Evolutionary conservation across 1,140 invertebrate species (phyloP), one percentile per base, ranked within the genome.

Genomic region (Cotesia vestalis): DNA sequence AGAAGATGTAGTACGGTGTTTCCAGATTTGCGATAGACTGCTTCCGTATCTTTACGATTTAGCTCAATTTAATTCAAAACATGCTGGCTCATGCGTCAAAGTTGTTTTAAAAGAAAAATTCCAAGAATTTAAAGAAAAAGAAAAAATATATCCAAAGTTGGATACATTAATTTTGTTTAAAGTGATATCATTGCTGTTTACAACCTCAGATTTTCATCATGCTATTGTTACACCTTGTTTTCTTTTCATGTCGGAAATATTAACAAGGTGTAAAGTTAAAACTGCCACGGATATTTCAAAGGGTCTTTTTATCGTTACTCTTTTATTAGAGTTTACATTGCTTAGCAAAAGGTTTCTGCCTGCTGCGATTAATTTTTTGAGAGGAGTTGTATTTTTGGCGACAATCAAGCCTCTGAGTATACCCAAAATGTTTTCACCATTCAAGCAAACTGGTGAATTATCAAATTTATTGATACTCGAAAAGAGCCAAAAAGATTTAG

Each of bases 131-230:
- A 88, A 88, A 72, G 89, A 88, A 63, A 89, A 89, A 75, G 85
- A 82, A 5, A 91, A 91, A 79, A 87, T 79, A 63, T 92, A 91
- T 82, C 93, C 94, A 3, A 84, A 86, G 61, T 81, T 95, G 38
- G 91, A 96, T 78, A 92, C 91, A 0, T 79, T 97, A 34, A 84
- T 96, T 75, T 91, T 95, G 78, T 91, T 97, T 46, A 95, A 95
- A 88, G 76, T 95, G 38, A 88, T 93, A 17, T 90, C 91, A 12
- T 81, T 94, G 12, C 78, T 97, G 40, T 98, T 94, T 84, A 92
- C 95, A 12, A 92, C 95, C 1, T 97, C 95, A 0, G 96, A 98
- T 86, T 96, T 94, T 80, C 87, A 91, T 36, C 96, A 98, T 89
- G 91, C 91, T 2, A 89, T 97, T n/a, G 91, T 92, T 36, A 96